Base-by-base conservation (phyloP, 1,140 invertebrate genomes). In the Procambarus virginalis region DNA sequence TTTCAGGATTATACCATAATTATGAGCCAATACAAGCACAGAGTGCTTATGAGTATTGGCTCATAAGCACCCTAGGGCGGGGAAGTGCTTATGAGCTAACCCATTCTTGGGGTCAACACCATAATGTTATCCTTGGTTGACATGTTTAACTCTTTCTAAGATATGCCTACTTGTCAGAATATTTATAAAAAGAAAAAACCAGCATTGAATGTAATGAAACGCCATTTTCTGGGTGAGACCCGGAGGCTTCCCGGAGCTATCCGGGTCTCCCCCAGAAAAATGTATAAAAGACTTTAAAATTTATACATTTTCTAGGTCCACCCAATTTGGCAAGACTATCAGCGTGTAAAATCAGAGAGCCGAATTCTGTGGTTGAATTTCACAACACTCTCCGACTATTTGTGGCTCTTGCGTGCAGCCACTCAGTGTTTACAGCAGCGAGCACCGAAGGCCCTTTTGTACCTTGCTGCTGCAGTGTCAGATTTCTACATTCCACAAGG, bases 401-500 rank as follows among this genome's bases (percentile, higher is more conserved):
- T 99, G 92, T 98, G 98, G 96, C 94, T 99, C 82, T 94, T 99
- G 86, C 94, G 97, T 92, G 96, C 96, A 46, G 96, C 96, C 84
- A 97, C 97, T 92, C 95, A 97, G 94, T 95, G 95, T 92, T 93
- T 99, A 60, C 95, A 96, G 51, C 93, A 94, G 51, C 95, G 97
- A 22, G 96, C 96, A 51, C 93, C 95, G 4, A 95, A 94, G 60
- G 97, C 96, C 0, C 94, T 99, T 90, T 94, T 99, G 0, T 99
- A 99, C 94, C 95, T 99, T 86, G 98, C 99, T 51, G 99, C 99
- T 34, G 99, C 99, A 20, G 99, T 99, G 0, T 99, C 99, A 2
- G 99, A 99, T 94, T 99, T 99, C 95, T 99, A 99, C 94, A 96
- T 99, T 94, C 98, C 98, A 58, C 89, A 92, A 64, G 89, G 91